Base-by-base conservation (phyloP, 2,888 invertebrate species). In the Zygothrica quintamaculata region DNA sequence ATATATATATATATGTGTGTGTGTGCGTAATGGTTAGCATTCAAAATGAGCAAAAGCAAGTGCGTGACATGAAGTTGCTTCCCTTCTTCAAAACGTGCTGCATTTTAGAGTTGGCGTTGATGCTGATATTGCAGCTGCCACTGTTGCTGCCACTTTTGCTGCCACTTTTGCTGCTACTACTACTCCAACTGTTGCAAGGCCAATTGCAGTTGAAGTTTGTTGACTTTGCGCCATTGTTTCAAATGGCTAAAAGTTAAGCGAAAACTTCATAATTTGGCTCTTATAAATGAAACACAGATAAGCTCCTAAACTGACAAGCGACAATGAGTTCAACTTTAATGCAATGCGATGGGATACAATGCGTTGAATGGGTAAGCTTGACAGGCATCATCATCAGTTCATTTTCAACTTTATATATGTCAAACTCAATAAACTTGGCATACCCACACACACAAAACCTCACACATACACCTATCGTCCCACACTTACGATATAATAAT, bases 181-280 rank as follows among this genome's bases (percentile, higher is more conserved):
- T 8, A n/a, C 50, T 13, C 26, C 15, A 18, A 22, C 15, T 47
- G 53, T 31, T 56, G 69, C 56, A 77, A 77, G 77, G 80, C 46
- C 74, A 74, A 57, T 56, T 65, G 75, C 50, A 46, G 29, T 36
- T 8, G 15, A 51, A 73, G 81, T 85, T 87, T 81, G 84, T 87
- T 87, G 86, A 87, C 85, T 81, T 59, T 56, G 37, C 67, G 76
- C 61, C 79, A 78, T 81, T 81, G 85, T 84, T 82, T 81, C 67
- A 42, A 87, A 85, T 87, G 65, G 65, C 67, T 47, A 9, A 64
- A 74, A 74, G 70, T 84, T 80, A 61, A 67, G 65, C 57, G 61
- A 65, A 70, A 84, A 70, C 74, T 80, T 61, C 61, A 80, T 87
- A 84, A 80, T 87, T 80, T 80, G 52, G 52, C 66, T 46, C 74